A percentile compares a stretch with the other conserved stretches of the same genome.
These are phyloP conservation scores for Lepeophtheirus salmonis DNA, from an alignment of 1,140 invertebrate genomes.

Conservation along the genomic window DNA sequence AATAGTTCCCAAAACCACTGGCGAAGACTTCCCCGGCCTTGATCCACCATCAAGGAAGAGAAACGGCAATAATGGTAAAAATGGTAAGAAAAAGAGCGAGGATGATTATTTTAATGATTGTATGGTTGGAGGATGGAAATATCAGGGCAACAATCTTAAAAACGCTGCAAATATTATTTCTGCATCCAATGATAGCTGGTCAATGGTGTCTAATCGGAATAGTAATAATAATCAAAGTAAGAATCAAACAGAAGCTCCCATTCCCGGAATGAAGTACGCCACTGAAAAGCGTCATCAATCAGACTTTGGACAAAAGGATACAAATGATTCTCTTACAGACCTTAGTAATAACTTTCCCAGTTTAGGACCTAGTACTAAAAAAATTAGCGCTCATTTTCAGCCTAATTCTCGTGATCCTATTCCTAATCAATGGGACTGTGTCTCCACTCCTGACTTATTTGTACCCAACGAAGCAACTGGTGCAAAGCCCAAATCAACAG, in stretches of 20 bases:
- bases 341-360: too few species aligned
- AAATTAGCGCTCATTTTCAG: background rate
- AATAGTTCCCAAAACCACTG: too few species aligned
- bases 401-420: background rate
- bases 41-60: background rate
- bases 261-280: background rate
- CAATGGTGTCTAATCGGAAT: background rate
- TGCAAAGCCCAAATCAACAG: background rate
- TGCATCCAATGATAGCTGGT: background rate
- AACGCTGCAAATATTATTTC: background rate
- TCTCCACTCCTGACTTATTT: background rate
- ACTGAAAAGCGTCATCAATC: background rate
- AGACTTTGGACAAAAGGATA: too few species aligned
- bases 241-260: background rate
- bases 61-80: too few species aligned
- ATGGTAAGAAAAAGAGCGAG: background rate
- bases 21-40: slow-evolving; percentile 17
- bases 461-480: background rate
- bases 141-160: too few species aligned
- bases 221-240: too few species aligned
- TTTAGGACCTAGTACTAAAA: background rate
- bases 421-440: background rate
- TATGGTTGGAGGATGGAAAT: too few species aligned
- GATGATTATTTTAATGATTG: background rate
- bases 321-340: too few species aligned